Base-by-base conservation (phyloP, 2,797 vertebrate species). In the Chelonia mydas region DNA sequence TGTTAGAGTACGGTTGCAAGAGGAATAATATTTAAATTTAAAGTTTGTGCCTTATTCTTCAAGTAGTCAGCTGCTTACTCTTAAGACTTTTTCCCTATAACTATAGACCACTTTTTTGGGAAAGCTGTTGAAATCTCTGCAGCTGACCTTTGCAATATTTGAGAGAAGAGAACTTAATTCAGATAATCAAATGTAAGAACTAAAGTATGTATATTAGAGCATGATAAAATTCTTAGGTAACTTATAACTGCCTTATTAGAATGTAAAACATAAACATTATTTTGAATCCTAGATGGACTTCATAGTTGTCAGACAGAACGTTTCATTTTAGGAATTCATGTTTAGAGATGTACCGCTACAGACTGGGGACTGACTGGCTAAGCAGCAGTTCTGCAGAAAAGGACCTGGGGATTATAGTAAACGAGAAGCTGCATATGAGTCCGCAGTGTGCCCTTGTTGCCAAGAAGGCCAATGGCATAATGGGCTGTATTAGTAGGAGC, bases 1-100 rank as follows among this genome's bases (percentile, higher is more conserved):
- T 49, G 85, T 81, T 89, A 51, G 51, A 90, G 78, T 82, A 23
- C 5, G 49, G 74, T 88, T 90, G 91, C 55, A 54, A 68, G 37
- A 45, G 41, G 55, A 54, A 85, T 90, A 92, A 90, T 94, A 74
- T 50, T 59, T 37, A 54, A 37, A 82, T 86, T 37, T 51, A 27
- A n/a, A 87, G 27, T 80, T 77, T 90, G 53, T 88, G 84, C 57
- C 91, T 95, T 95, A 84, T 81, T 90, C 78, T 31, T 47, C 50
- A 86, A 50, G n/a, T n/a, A 61, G 61, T 84, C 16, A 41, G 74
- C 27, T 47, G 25, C 12, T 76, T 27, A 15, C 21, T 27, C 19
- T 76, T 47, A 47, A 47, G 41, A 45, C 25, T 28, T 47, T 45
- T 15, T 28, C 25, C 13, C 74, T 28, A 28, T 47, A 31, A 45